phyloP scores from a whole-genome alignment of 2,888 invertebrate genomes.

The Esperia sulphurella region DNA sequence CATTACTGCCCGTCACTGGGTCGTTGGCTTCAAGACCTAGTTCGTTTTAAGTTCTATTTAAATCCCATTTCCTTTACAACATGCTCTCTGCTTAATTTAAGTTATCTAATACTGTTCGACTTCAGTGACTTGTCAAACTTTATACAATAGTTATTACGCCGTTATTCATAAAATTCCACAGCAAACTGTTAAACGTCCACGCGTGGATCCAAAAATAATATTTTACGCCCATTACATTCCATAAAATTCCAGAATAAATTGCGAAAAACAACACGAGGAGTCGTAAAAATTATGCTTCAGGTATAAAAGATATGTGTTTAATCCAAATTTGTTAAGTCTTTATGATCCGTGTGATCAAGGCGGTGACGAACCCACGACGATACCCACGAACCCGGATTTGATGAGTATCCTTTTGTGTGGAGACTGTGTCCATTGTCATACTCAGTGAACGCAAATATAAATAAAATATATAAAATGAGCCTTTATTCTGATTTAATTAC shows the following conservation, averaged over 20 bases:
- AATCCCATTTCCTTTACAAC: too few relatives aligned
- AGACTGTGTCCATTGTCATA: background rate
- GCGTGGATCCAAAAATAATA: conserved; percentile 8
- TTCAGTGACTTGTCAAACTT: background rate
- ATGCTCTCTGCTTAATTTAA: too few relatives aligned
- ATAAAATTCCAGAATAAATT: conserved; percentile 12
- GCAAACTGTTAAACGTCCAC: conserved; percentile 3
- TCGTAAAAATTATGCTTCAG: background rate
- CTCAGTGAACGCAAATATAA: background rate
- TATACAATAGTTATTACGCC: background rate
- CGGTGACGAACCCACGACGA: background rate
- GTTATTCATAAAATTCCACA: background rate
- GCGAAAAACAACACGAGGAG: background rate
- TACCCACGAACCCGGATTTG: background rate
- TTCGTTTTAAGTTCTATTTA: too few relatives aligned
- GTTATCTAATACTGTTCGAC: background rate
- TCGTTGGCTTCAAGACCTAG: too few relatives aligned
- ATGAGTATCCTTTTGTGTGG: background rate
- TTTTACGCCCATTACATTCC: conserved; percentile 13
- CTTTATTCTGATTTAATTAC: too few relatives aligned
- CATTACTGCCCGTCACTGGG: too few relatives aligned
- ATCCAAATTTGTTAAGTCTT: background rate
- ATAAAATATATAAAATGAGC: too few relatives aligned
- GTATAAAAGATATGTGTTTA: background rate
- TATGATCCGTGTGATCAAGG: background rate